phyloP scores from a whole-genome alignment of 1,140 invertebrate genomes.

The Sitobion miscanthi region DNA sequence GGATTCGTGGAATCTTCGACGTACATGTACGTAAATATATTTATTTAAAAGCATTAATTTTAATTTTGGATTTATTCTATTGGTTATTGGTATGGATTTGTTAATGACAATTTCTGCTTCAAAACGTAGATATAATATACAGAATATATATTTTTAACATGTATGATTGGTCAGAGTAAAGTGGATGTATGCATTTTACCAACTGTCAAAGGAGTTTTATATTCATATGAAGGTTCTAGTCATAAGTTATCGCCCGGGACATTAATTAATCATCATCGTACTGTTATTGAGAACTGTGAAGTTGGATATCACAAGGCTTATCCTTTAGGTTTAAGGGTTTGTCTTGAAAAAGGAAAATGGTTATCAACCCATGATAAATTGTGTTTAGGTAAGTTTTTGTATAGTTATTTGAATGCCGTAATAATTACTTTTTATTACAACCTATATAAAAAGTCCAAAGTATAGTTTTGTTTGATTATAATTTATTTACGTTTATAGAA shows the following conservation, averaged over 20 bases:
- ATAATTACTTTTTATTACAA: neutral
- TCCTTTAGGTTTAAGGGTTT: neutral
- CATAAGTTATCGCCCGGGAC: neutral
- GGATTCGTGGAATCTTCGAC: too few relatives aligned
- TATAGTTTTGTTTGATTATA: neutral
- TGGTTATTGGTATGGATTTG: too few relatives aligned
- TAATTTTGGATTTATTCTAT: too few relatives aligned
- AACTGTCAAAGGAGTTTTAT: neutral
- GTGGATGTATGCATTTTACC: neutral
- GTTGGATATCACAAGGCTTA: neutral
- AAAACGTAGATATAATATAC: too few relatives aligned
- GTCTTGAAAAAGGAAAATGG: neutral
- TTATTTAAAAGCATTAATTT: too few relatives aligned
- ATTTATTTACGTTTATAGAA: neutral
- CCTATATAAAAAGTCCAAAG: neutral
- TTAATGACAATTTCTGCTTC: too few relatives aligned
- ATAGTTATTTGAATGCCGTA: neutral
- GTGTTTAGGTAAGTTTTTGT: slow-evolving; percentile 26
- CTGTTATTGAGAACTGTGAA: neutral
- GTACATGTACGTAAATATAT: too few relatives aligned
- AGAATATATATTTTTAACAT: too few relatives aligned
- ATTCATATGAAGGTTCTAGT: neutral
- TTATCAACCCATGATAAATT: neutral
- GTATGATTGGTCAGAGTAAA: neutral
- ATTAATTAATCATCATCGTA: neutral